phyloP scores from a whole-genome alignment of 1,140 invertebrate species.

The Akabosia matsudoensis region DNA sequence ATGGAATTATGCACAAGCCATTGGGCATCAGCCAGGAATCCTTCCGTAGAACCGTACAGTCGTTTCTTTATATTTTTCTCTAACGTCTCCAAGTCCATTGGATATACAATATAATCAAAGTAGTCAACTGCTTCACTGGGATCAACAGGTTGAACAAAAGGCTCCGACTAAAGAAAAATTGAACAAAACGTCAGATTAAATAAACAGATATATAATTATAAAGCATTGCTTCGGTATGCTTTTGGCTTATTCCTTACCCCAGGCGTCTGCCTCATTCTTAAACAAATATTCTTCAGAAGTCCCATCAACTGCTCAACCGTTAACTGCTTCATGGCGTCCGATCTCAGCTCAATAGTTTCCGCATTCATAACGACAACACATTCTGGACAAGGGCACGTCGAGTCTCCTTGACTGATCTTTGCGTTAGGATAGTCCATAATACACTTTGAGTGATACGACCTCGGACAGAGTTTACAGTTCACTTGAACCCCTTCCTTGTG shows the following conservation, averaged over 20 bases:
- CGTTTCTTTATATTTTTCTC: slow-evolving; percentile 73
- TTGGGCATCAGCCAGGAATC: slow-evolving; percentile 81
- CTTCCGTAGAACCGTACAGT: slow-evolving; percentile 82
- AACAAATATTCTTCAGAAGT: slow-evolving; percentile 69
- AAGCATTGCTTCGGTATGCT: no score
- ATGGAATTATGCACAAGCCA: slow-evolving; percentile 63
- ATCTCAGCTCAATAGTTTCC: slow-evolving; percentile 69
- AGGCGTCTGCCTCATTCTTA: slow-evolving; percentile 66
- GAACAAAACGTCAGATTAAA: slow-evolving; percentile 49
- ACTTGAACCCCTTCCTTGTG: slow-evolving; percentile 65
- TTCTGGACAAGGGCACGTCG: slow-evolving; percentile 81
- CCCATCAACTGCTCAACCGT: slow-evolving; percentile 68
- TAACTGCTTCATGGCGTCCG: slow-evolving; percentile 68
- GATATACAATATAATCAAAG: slow-evolving; percentile 42
- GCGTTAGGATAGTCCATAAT: slow-evolving; percentile 49
- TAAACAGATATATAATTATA: slow-evolving; percentile 55
- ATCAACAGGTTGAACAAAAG: slow-evolving; percentile 43
- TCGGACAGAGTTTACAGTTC: slow-evolving; percentile 76
- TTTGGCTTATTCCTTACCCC: no score
- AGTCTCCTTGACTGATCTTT: slow-evolving; percentile 55
- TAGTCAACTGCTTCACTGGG: slow-evolving; percentile 41
- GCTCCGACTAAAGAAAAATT: slow-evolving; percentile 35
- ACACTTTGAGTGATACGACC: slow-evolving; percentile 79
- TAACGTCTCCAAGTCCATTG: slow-evolving; percentile 72
- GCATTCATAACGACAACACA: slow-evolving; percentile 74